phyloP scores from a whole-genome alignment of 2,113 vertebrate genomes.

The Gulo gulo region DNA sequence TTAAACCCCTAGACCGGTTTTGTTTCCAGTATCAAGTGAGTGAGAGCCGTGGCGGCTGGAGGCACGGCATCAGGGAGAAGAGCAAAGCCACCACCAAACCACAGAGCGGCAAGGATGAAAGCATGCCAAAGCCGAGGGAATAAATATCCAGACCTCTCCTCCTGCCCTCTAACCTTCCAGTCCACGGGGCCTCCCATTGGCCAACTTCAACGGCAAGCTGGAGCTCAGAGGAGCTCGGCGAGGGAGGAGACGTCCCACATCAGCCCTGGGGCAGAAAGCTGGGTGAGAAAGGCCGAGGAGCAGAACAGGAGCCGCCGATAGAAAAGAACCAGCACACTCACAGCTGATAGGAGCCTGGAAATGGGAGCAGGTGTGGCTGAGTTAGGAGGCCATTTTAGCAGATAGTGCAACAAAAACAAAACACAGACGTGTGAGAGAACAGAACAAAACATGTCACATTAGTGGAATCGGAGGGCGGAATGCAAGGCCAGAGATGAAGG shows the following conservation, averaged over 20 bases:
- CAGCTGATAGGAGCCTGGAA: background rate
- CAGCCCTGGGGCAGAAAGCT: background rate
- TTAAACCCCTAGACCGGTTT: background rate
- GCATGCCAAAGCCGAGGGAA: background rate
- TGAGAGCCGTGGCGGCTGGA: background rate
- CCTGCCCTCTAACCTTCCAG: background rate
- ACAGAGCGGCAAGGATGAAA: background rate
- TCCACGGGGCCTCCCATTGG: background rate
- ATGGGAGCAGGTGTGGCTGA: background rate
- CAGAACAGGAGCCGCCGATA: background rate
- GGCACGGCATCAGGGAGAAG: background rate
- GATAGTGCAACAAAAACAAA: background rate
- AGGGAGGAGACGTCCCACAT: background rate
- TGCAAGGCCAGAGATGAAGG: background rate
- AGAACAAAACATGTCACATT: background rate
- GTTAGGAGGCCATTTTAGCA: background rate
- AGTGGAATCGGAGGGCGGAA: background rate
- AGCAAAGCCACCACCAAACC: background rate
- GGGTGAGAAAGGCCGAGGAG: background rate
- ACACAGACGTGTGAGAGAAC: accelerated
- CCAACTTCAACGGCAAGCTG: background rate
- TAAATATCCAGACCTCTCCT: background rate
- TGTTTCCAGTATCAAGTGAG: background rate
- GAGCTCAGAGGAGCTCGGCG: background rate
- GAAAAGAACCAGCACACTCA: background rate